A percentile compares a stretch with the other conserved stretches of the same genome.
These are phyloP conservation scores for Epinephelus moara DNA, from an alignment of 2,113 vertebrate species.

Conservation along the genomic window DNA sequence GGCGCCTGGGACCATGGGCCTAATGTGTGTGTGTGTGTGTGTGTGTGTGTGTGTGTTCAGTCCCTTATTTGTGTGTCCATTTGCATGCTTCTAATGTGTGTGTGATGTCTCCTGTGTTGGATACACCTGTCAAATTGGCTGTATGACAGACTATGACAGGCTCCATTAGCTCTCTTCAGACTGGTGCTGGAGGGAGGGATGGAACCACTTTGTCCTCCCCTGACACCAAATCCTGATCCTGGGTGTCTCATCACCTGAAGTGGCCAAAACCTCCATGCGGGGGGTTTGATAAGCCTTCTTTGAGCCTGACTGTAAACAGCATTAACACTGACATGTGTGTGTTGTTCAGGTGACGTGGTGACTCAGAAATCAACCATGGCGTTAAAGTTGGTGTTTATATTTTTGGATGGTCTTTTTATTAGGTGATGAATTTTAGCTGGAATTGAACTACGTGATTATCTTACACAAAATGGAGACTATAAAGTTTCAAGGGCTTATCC, in stretches of 20 bases:
- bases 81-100: slow-evolving; percentile 19
- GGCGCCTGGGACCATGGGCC: slow-evolving; percentile 16
- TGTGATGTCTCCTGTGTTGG: slow-evolving; percentile 20
- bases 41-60: neutral
- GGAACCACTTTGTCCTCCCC: neutral
- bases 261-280: neutral
- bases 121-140: slow-evolving; percentile 24
- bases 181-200: neutral
- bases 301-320: slow-evolving; percentile 21
- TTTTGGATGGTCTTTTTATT: neutral
- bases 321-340: neutral
- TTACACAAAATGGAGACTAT: neutral
- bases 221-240: slow-evolving; percentile 16
- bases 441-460: neutral
- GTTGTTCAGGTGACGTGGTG: neutral
- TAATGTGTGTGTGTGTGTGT: slow-evolving; percentile 3
- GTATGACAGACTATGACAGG: slow-evolving; percentile 3
- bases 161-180: slow-evolving; percentile 12
- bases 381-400: neutral
- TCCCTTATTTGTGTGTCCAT: slow-evolving; percentile 21
- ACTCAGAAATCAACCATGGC: neutral
- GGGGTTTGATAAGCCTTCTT: slow-evolving; percentile 4
- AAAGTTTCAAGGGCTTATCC: neutral
- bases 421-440: neutral
- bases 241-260: slow-evolving; percentile 56